Percentiles rank a stretch among this genome's conserved stretches.
Evolutionary conservation across 2,797 vertebrate genomes (phyloP).

Genomic region (Momotus momota): DNA sequence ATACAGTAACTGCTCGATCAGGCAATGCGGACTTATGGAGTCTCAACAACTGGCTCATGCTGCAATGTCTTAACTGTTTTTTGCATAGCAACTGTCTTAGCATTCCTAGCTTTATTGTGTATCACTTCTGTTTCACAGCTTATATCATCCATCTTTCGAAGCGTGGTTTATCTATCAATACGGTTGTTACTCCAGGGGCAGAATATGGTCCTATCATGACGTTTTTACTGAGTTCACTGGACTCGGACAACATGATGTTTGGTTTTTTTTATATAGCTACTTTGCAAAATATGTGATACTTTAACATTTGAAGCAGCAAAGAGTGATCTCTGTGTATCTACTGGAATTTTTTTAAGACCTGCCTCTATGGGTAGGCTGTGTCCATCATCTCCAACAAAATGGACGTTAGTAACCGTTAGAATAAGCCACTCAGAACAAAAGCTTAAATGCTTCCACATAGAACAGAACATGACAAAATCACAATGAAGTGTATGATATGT

Average conservation of each 20-base stretch:
- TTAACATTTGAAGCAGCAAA: not conserved
- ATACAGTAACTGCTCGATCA: not conserved
- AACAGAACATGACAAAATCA: conserved; percentile 44
- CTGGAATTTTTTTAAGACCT: not conserved
- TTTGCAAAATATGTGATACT: not conserved
- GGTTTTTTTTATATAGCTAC: not conserved
- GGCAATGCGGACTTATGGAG: not conserved
- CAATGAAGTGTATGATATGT: conserved; percentile 11
- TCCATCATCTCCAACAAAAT: not conserved
- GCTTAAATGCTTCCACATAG: not conserved
- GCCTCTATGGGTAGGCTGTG: not conserved
- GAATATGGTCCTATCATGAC: not conserved
- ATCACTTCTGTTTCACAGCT: not conserved
- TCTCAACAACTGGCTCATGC: not conserved
- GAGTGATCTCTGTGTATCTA: not conserved
- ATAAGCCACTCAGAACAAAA: conserved; percentile 33
- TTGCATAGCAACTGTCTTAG: not conserved
- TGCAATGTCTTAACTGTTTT: not conserved
- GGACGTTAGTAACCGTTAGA: not conserved
- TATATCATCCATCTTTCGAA: not conserved
- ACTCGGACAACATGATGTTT: not conserved
- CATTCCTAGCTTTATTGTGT: not conserved
- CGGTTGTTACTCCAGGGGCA: not conserved
- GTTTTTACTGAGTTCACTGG: not conserved
- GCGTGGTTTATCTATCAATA: not conserved